A percentile compares a stretch with the other conserved stretches of the same genome.
These are phyloP conservation scores for Lanistes nyassanus DNA, from an alignment of 1,140 invertebrate genomes.

Conservation along the genomic window DNA sequence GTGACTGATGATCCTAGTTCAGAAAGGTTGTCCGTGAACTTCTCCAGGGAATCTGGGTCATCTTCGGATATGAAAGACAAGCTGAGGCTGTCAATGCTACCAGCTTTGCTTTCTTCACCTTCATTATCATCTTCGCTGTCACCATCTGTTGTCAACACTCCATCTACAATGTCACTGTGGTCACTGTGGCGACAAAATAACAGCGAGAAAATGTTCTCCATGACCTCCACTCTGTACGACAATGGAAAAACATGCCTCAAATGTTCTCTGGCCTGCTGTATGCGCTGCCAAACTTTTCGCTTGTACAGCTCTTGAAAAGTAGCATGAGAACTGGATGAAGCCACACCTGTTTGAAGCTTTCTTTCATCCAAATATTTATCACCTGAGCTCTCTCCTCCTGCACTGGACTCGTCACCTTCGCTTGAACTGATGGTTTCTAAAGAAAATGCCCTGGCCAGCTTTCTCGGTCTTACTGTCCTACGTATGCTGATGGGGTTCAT, in stretches of 20 bases:
- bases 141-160: constrained; percentile 56
- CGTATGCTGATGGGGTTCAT: constrained; percentile 46
- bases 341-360: background rate
- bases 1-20: background rate
- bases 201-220: constrained; percentile 68
- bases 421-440: constrained; percentile 34
- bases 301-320: constrained; percentile 50
- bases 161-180: constrained; percentile 32
- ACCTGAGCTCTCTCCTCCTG: background rate
- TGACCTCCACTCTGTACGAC: constrained; percentile 64
- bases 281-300: constrained; percentile 49
- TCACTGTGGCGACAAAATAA: constrained; percentile 60
- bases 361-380: constrained; percentile 14
- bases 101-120: constrained; percentile 32
- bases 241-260: constrained; percentile 62
- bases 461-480: constrained; percentile 10
- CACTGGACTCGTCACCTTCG: constrained; percentile 39
- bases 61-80: constrained; percentile 35
- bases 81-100: constrained; percentile 25
- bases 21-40: background rate
- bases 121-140: constrained; percentile 51
- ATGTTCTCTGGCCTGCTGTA: constrained; percentile 48
- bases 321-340: constrained; percentile 12
- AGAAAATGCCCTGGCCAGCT: constrained; percentile 21
- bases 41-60: constrained; percentile 17